phyloP scores from a whole-genome alignment of 2,797 vertebrate species.

The Acanthurus tractus region DNA sequence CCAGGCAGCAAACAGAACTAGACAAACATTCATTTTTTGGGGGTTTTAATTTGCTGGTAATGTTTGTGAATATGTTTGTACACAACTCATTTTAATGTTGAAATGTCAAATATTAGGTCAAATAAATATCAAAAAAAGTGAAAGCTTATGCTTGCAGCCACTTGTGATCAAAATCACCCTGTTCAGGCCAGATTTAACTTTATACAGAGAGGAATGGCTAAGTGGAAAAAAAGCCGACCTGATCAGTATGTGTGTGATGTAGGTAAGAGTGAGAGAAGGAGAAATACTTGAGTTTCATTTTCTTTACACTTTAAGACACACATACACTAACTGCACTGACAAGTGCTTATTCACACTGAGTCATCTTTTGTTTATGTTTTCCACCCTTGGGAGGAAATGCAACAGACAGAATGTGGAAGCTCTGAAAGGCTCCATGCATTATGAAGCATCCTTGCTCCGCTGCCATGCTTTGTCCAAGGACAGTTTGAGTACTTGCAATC shows the following conservation, averaged over 20 bases:
- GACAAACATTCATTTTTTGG: slow-evolving; percentile 29
- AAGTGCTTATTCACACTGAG: slow-evolving; percentile 32
- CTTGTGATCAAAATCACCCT: not conserved
- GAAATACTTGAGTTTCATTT: not conserved
- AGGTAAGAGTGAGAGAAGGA: slow-evolving; percentile 10
- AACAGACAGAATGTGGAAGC: slow-evolving; percentile 29
- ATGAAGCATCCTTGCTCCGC: slow-evolving; percentile 31
- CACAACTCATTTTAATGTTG: no score
- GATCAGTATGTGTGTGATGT: not conserved
- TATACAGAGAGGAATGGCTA: not conserved
- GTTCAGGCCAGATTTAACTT: not conserved
- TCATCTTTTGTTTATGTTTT: slow-evolving; percentile 47
- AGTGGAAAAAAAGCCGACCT: slow-evolving; percentile 1
- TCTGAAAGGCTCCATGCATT: slow-evolving; percentile 24
- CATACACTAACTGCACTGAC: slow-evolving; percentile 20
- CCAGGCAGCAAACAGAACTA: slow-evolving; percentile 81
- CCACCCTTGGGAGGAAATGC: slow-evolving; percentile 11
- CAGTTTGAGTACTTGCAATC: slow-evolving; percentile 38
- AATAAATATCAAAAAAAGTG: no score
- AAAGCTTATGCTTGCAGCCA: not conserved
- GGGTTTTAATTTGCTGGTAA: not conserved
- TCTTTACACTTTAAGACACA: slow-evolving; percentile 9
- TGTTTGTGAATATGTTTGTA: slow-evolving; percentile 78
- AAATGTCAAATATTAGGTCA: no score
- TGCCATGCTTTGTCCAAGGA: slow-evolving; percentile 34